Base-by-base conservation (phyloP, 1,140 invertebrate genomes). In the Schlechtendalia chinensis region DNA sequence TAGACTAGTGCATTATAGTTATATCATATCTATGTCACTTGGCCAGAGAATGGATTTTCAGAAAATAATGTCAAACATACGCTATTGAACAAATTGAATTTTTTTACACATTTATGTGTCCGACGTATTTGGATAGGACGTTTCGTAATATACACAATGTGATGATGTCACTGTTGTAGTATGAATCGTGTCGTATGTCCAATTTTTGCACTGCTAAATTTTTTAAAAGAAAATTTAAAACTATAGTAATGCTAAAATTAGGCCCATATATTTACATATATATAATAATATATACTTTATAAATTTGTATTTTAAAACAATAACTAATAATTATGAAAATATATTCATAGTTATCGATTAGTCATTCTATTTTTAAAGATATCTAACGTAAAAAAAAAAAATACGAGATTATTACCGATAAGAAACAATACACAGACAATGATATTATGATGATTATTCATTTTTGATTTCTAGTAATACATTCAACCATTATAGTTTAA, bases 141-240 rank as follows among this genome's bases (percentile, higher is more conserved):
- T 77, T 77, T 77, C 72, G 72, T 77, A 77, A 67, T 67, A 77
- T 54, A 59, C 72, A 59, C 72, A 77, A 77, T 77, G 32, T 77
- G 72, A 59, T 77, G 72, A 77, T 77, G 72, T 77, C 72, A 77
- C 72, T 58, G 56, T 53, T 45, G 65, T 69, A 50, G 22, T 69
- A 69, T 50, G 65, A 69, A 24, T 45, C 24, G 32, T 61, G 27
- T 67, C n/a, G 63, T 67, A 29, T 45, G 63, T 67, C 63, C n/a
- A 39, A 67, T 39, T 39, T 11, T 67, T 8, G n/a, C 32, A 47
- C n/a, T 16, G 39, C n/a, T 45, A 45, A 67, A 22, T 69, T 69
- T 69, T 69, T 50, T 50, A 39, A 69, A 24, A 69, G 65, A 50
- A 69, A 69, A 61, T 16, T 16, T 22, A 63, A 61, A 61, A 27